Evolutionary conservation across 2,888 invertebrate genomes (phyloP), one percentile per base, ranked within the genome.

Genomic region (Papilio gigon): DNA sequence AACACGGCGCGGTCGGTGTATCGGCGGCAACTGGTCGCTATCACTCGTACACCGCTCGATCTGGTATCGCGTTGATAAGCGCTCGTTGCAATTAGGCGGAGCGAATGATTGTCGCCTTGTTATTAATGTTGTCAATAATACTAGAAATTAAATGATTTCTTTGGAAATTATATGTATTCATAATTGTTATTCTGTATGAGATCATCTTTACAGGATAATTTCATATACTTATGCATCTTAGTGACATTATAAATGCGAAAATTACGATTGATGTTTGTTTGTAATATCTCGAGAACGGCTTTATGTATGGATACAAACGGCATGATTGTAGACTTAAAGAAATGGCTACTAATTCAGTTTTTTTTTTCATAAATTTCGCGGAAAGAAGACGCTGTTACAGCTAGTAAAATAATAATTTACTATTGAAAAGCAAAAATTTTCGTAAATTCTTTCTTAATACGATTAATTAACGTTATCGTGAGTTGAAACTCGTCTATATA

Each of bases 61-160:
- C 72, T 72, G 72, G 73, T 89, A 89, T 89, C 89, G 76, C 75
- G 67, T 58, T 83, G 90, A 90, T 90, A 90, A 90, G 86, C 78
- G 82, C 80, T 85, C 82, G 81, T 80, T 80, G 84, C 85, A 88
- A 88, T 88, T 86, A 87, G 84, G 84, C 83, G 76, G 78, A 84
- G 84, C 83, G 78, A 79, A 80, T 81, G 85, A 87, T 85, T 86
- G 73, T 76, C 17, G 77, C 69, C 73, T 65, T 60, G 59, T 58
- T 71, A 40, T 40, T 56, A 62, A 65, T 59, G 68, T 66, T 47
- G 65, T 61, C 64, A 65, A 62, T 62, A 67, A 56, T 71, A 40
- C 44, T 33, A 25, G 25, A 30, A 42, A 27, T 42, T 67, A 69
- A 71, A 67, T 53, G 40, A 66, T 62, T 69, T 63, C 66, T 58